Evolutionary conservation across 2,113 vertebrate species (phyloP), one percentile per base, ranked within the genome.

Genomic region (Kryptolebias marmoratus): DNA sequence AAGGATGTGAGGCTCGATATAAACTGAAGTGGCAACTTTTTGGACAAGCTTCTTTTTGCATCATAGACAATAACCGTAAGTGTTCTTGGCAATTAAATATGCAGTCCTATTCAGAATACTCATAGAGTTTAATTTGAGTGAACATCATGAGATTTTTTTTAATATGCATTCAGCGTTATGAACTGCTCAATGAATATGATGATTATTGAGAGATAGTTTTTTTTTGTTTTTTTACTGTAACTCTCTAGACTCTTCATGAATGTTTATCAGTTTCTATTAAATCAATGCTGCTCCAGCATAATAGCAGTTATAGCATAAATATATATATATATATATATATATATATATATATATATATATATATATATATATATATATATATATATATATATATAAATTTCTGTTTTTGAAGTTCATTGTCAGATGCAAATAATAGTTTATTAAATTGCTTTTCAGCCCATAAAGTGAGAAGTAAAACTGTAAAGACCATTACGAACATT

Each of bases 31-130:
- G 45, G 30, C 9, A 1, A 27, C 59, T 47, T 59, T 18, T 3
- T 61, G 47, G 61, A 57, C 9, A 44, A 39, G 32, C 10, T 1
- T 45, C 59, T 53, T 48, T 3, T 30, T 14, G 2, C 50, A 67
- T 48, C 66, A 32, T 2, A 36, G 53, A 56, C 68, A 12, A 67
- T 11, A 68, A 55, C 18, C 56, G 82, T 81, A 70, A 85, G 79
- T 83, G 62, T 61, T 56, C 14, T 77, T 66, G 22, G 6, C 16
- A 68, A 79, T 31, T 49, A 3, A 8, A 31, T 79, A 18, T 82
- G 12, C 31, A 22, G 0, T 7, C 8, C 12, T n/a, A 2, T 39
- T 36, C 11, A 14, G 11, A 30, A 52, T 11, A 5, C 4, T 58
- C 8, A 14, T 5, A 48, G 42, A 8, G n/a, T 65, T 7, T 27